phyloP scores from a whole-genome alignment of 2,113 vertebrate genomes.

The Sporophila hypoxantha region DNA sequence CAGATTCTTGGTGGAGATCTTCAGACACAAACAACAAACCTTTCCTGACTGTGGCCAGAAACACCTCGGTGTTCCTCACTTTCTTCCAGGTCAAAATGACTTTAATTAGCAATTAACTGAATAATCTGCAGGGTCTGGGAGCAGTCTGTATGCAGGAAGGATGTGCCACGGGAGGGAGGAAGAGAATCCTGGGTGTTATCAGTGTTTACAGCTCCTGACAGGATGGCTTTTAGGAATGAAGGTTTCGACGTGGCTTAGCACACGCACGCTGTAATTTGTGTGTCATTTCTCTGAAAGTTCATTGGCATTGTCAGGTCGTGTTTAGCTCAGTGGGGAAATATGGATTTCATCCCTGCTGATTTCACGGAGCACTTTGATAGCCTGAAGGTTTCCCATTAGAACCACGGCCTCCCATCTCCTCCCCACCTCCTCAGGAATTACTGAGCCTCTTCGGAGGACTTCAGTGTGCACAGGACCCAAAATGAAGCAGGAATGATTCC shows the following conservation, averaged over 20 bases:
- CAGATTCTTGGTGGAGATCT: no score
- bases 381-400: slow-evolving; percentile 37
- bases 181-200: neutral
- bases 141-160: neutral
- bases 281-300: slow-evolving; percentile 69
- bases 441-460: neutral
- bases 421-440: slow-evolving; percentile 19
- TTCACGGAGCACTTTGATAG: slow-evolving; percentile 39
- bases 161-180: neutral
- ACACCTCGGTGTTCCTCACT: fast-evolving
- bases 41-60: neutral
- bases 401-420: slow-evolving; percentile 4
- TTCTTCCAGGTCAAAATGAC: neutral
- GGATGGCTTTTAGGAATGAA: slow-evolving; percentile 57
- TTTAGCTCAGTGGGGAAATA: slow-evolving; percentile 67
- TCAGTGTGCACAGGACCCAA: slow-evolving; percentile 27
- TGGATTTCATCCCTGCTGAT: slow-evolving; percentile 58
- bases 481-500: neutral
- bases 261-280: slow-evolving; percentile 49
- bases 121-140: neutral
- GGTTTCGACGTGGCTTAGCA: slow-evolving; percentile 26
- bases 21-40: neutral
- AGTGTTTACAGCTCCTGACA: slow-evolving; percentile 61
- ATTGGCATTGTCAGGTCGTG: slow-evolving; percentile 68
- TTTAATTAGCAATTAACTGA: neutral